Percentiles rank a stretch among this genome's conserved stretches.
Conservation (phyloP, 2,888 invertebrate genomes). For the Galerucella calmariensis region DNA sequence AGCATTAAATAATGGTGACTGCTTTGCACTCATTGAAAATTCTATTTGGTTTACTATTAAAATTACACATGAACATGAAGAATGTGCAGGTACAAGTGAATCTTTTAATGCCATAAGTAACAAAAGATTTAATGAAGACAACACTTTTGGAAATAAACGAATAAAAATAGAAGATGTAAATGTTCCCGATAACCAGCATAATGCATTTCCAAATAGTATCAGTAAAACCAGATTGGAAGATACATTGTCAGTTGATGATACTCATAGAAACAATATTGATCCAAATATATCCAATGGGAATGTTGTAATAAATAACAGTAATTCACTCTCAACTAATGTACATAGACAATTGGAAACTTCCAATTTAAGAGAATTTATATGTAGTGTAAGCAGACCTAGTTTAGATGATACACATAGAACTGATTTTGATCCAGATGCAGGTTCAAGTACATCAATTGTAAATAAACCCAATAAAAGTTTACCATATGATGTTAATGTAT, state of each 20-base stretch:
- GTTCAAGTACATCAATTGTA: not conserved
- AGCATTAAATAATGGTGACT: slow-evolving; percentile 65
- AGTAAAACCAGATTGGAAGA: not conserved
- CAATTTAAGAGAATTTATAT: too few relatives aligned
- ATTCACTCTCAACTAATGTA: not conserved
- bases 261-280: not conserved
- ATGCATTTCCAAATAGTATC: not conserved
- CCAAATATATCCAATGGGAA: too few relatives aligned
- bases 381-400: not conserved
- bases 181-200: not conserved
- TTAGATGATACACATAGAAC: not conserved
- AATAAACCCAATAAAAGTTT: not conserved
- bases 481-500: not conserved
- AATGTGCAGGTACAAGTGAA: not conserved
- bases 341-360: not conserved
- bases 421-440: not conserved
- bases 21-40: slow-evolving; percentile 68
- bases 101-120: slow-evolving; percentile 1
- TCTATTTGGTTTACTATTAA: slow-evolving; percentile 67
- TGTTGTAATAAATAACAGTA: not conserved
- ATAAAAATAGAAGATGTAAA: slow-evolving; percentile 12
- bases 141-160: slow-evolving; percentile 1
- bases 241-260: too few relatives aligned
- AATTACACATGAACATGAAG: slow-evolving; percentile 48
- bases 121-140: slow-evolving; percentile 18